Conservation (phyloP, 2,797 vertebrate species). For the Sciurus carolinensis region DNA sequence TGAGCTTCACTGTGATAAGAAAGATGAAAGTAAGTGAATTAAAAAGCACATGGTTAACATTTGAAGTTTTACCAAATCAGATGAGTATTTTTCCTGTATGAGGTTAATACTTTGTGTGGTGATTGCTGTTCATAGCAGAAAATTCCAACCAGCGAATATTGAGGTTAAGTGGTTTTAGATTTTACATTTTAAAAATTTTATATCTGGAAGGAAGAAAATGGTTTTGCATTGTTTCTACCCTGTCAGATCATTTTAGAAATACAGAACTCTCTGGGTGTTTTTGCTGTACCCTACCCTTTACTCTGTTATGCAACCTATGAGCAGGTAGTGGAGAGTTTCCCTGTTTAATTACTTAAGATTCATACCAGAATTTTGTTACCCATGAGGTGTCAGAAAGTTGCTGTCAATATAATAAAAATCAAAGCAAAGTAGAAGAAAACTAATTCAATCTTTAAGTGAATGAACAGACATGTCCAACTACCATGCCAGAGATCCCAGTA, state of each 20-base stretch:
- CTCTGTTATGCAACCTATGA: background rate
- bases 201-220: background rate
- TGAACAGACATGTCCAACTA: background rate
- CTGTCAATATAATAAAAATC: background rate
- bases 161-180: background rate
- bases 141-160: background rate
- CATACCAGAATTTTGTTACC: background rate
- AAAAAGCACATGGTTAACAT: background rate
- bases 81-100: background rate
- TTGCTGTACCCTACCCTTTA: accelerated
- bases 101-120: background rate
- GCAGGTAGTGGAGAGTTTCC: background rate
- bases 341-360: background rate
- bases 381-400: background rate
- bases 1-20: background rate
- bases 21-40: background rate
- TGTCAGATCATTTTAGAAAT: background rate
- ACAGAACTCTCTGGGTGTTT: background rate
- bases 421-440: background rate
- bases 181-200: background rate
- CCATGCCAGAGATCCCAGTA: background rate
- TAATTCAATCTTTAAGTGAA: background rate
- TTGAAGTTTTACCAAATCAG: constrained; percentile 2
- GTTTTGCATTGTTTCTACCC: background rate
- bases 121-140: background rate